phyloP scores from a whole-genome alignment of 2,888 invertebrate genomes.

The Archaeoteleia sp. region DNA sequence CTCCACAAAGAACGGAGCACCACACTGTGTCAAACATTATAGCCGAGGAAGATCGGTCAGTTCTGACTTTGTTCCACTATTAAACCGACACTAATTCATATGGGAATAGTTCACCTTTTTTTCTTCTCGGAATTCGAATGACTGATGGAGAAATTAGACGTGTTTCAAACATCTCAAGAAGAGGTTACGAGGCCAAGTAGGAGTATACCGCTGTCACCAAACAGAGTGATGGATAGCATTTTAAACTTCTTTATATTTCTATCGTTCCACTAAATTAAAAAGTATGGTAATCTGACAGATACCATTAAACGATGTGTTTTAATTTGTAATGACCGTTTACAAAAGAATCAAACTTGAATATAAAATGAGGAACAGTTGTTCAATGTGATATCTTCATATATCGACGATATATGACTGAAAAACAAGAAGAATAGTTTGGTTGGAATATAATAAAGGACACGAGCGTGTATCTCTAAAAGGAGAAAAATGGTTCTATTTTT shows the following conservation, averaged over 20 bases:
- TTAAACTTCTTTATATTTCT: conserved; percentile 28
- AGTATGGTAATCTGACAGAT: conserved; percentile 18
- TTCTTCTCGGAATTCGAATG: conserved; percentile 57
- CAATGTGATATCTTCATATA: not conserved
- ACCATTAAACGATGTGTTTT: conserved; percentile 23
- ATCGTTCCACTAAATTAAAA: conserved; percentile 18
- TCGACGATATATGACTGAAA: conserved; percentile 18
- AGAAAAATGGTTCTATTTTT: too few species aligned
- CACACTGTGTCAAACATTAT: conserved; percentile 13
- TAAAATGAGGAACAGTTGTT: not conserved
- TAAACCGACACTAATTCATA: conserved; percentile 65
- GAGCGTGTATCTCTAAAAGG: not conserved
- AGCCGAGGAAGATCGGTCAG: conserved; percentile 40
- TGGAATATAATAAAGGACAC: not conserved
- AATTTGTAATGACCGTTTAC: conserved; percentile 18
- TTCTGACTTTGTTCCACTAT: conserved; percentile 59
- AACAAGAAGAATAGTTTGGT: too few species aligned
- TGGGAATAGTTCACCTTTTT: conserved; percentile 54
- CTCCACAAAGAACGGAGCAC: conserved; percentile 9
- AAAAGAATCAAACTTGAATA: not conserved
- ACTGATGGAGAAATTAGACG: conserved; percentile 62
- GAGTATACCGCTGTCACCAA: conserved; percentile 27
- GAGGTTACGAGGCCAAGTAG: conserved; percentile 32
- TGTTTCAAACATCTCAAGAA: conserved; percentile 39
- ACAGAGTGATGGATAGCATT: conserved; percentile 27